Evolutionary conservation across 2,113 vertebrate genomes (phyloP).

Genomic region (Gopherus evgoodei): DNA sequence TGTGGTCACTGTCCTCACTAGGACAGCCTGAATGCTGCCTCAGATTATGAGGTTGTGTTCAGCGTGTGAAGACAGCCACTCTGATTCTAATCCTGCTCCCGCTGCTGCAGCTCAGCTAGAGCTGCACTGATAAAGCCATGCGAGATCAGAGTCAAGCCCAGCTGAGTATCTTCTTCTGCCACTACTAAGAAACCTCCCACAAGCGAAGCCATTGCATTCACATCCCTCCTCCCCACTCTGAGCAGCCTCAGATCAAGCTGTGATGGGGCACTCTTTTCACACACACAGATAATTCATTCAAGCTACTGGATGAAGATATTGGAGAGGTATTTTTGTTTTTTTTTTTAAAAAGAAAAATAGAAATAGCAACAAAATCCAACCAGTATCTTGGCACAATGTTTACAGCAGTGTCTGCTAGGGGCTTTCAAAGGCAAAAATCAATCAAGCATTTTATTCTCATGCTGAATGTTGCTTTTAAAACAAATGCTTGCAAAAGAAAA

Average conservation of each 20-base stretch:
- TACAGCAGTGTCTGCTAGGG: too few relatives aligned
- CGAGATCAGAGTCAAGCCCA: background rate
- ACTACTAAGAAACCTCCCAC: background rate
- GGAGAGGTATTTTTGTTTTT: background rate
- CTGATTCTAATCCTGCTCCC: background rate
- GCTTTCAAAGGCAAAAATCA: too few relatives aligned
- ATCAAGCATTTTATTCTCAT: background rate
- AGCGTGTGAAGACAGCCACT: background rate
- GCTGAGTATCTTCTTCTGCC: background rate
- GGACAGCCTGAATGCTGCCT: too few relatives aligned
- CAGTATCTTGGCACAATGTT: background rate
- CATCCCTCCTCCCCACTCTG: background rate
- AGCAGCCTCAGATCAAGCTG: background rate
- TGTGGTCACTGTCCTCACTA: too few relatives aligned
- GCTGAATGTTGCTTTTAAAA: background rate
- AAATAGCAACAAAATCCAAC: background rate
- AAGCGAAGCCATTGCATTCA: background rate
- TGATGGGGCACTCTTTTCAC: background rate
- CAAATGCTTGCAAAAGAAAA: background rate
- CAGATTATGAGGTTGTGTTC: background rate
- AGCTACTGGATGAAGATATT: background rate
- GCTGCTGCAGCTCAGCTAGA: too few relatives aligned
- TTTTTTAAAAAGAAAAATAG: slow-evolving; percentile 1
- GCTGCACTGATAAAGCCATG: too few relatives aligned
- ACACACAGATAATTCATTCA: background rate